Conservation (phyloP, 2,797 vertebrate genomes). For the Bryconaethiops microstoma region DNA sequence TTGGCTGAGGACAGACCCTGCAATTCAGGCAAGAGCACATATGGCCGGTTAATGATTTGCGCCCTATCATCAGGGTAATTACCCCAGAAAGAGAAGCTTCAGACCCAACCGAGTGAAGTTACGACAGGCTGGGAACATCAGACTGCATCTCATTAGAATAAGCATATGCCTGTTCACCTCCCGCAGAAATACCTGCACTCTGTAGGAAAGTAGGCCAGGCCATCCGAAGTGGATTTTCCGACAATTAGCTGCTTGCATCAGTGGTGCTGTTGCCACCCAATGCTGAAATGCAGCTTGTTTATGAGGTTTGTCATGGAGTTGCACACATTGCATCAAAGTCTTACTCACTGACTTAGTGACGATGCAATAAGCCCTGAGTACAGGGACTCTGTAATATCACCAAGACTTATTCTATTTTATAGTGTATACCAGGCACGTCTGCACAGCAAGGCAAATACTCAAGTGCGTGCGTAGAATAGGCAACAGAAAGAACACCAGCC, state of each 20-base stretch:
- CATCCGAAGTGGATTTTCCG: background rate
- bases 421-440: background rate
- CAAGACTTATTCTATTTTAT: background rate
- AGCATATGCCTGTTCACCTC: conserved; percentile 13
- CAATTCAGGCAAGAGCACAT: conserved; percentile 58
- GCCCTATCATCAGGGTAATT: conserved; percentile 64
- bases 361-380: conserved; percentile 1
- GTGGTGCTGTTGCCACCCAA: background rate
- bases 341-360: background rate
- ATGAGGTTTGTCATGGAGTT: background rate
- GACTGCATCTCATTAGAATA: conserved; percentile 20
- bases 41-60: conserved; percentile 71
- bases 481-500: background rate
- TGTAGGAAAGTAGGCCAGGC: background rate
- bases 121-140: conserved; percentile 35
- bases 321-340: conserved; percentile 2
- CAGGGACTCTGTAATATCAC: background rate
- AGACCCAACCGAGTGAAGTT: conserved; percentile 42
- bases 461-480: background rate
- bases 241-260: background rate
- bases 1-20: conserved; percentile 26
- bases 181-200: background rate
- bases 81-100: conserved; percentile 48
- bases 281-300: background rate
- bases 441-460: background rate